Conservation (phyloP, 2,888 invertebrate genomes). For the Buathra laborator region DNA sequence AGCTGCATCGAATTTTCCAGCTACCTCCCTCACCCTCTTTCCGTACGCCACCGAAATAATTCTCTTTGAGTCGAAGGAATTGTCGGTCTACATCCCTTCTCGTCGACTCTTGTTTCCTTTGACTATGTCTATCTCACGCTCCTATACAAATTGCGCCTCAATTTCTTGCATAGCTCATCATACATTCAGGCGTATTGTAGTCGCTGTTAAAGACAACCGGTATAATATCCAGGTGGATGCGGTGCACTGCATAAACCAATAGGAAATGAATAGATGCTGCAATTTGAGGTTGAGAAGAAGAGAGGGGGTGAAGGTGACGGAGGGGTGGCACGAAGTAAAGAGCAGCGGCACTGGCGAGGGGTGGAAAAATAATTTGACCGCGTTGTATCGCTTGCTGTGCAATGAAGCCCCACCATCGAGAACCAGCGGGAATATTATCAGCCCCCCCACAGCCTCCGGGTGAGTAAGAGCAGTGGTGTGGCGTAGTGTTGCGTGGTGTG, state of each 20-base stretch:
- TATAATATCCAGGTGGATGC: neutral
- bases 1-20: constrained; percentile 50
- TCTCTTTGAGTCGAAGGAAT: constrained; percentile 56
- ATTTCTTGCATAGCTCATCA: constrained; percentile 52
- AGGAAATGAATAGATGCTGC: constrained; percentile 21
- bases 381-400: constrained; percentile 18
- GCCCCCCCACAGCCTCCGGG: constrained; percentile 29
- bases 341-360: neutral
- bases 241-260: constrained; percentile 12
- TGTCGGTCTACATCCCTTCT: neutral
- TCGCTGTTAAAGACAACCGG: constrained; percentile 17
- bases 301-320: neutral
- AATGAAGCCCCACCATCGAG: constrained; percentile 19
- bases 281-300: constrained; percentile 12
- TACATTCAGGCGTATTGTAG: constrained; percentile 27
- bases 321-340: neutral
- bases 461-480: constrained; percentile 12
- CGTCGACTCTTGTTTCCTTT: constrained; percentile 25
- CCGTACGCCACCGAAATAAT: constrained; percentile 42
- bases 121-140: constrained; percentile 23
- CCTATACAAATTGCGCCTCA: constrained; percentile 27
- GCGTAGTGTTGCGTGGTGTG: constrained; percentile 71
- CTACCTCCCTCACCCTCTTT: neutral
- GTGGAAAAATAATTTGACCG: constrained; percentile 48
- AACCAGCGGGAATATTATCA: constrained; percentile 31